phyloP scores from a whole-genome alignment of 2,888 invertebrate genomes.

The Acronicta psi region DNA sequence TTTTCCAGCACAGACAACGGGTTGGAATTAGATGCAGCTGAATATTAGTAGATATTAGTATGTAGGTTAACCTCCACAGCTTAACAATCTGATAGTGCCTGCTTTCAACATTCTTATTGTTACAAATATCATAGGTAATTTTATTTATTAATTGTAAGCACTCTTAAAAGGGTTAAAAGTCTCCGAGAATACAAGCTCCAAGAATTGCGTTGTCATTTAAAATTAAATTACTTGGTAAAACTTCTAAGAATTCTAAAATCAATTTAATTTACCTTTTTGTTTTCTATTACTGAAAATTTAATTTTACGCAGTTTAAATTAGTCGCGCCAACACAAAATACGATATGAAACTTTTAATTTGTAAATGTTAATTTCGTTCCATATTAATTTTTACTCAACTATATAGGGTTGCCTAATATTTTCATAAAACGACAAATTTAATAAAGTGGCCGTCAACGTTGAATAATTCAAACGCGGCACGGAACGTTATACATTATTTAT shows the following conservation, averaged over 20 bases:
- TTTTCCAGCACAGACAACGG: too few species aligned
- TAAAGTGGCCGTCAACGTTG: constrained; percentile 85
- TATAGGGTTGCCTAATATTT: constrained; percentile 72
- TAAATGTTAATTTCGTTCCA: constrained; percentile 70
- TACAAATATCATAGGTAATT: too few species aligned
- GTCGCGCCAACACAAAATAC: constrained; percentile 49
- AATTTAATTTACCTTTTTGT: constrained; percentile 54
- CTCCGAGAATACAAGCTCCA: not conserved
- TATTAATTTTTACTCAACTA: constrained; percentile 72
- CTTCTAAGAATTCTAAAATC: constrained; percentile 35
- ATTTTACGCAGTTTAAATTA: constrained; percentile 52
- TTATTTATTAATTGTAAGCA: too few species aligned
- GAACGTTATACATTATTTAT: constrained; percentile 86
- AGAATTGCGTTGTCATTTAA: constrained; percentile 15
- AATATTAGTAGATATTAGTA: too few species aligned
- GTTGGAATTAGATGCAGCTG: too few species aligned
- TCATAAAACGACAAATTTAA: constrained; percentile 86
- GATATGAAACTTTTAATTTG: constrained; percentile 65
- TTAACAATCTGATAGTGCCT: too few species aligned
- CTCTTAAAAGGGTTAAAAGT: too few species aligned
- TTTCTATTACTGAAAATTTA: constrained; percentile 48
- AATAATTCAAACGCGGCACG: constrained; percentile 82
- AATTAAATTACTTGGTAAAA: constrained; percentile 18
- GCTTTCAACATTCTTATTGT: too few species aligned
- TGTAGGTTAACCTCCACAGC: too few species aligned